Evolutionary conservation across 1,140 invertebrate species (phyloP), one percentile per base, ranked within the genome.

Genomic region (Drosophila subpulchrella): DNA sequence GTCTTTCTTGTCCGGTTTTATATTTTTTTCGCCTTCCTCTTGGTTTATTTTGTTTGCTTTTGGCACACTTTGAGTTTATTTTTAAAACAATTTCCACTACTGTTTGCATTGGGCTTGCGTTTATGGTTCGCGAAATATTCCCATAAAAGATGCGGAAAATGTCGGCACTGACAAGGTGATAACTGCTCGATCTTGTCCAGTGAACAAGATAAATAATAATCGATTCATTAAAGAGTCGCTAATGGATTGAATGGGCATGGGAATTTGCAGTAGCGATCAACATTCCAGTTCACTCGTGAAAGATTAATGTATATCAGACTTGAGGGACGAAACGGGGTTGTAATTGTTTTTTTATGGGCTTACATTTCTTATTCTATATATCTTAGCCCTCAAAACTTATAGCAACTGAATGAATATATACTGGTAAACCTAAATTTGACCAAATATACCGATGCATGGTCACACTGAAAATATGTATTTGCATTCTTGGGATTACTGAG

Each of bases 61-160:
- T 82, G 83, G 82, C 82, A 88, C 82, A 86, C 58, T 88, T 88
- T 88, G 34, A 42, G 66, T 76, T 76, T 86, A 86, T 86, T 88
- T 86, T 88, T 88, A 80, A 80, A 78, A 57, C 81, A 47, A 70
- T 67, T 62, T 59, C 36, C 42, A 46, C n/a, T 70, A 34, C 15
- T 63, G 41, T 55, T 66, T 65, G 27, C 34, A 50, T 68, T 57
- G 44, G 44, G 15, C 15, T 51, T 42, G 17, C 50, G n/a, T 58
- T 57, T 53, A 51, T 56, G 54, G 39, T 15, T 60, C 5, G 55
- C 66, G 10, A 71, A 53, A 70, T 34, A 72, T 72, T 54, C 51
- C 20, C 50, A 73, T 73, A 53, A 73, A 61, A 74, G 36, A 57
- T 44, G 61, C 61, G 41, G 39, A 46, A 58, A 77, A 77, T 71